Conservation (phyloP, 1,140 invertebrate species). For the Brachionus paranguensis region DNA sequence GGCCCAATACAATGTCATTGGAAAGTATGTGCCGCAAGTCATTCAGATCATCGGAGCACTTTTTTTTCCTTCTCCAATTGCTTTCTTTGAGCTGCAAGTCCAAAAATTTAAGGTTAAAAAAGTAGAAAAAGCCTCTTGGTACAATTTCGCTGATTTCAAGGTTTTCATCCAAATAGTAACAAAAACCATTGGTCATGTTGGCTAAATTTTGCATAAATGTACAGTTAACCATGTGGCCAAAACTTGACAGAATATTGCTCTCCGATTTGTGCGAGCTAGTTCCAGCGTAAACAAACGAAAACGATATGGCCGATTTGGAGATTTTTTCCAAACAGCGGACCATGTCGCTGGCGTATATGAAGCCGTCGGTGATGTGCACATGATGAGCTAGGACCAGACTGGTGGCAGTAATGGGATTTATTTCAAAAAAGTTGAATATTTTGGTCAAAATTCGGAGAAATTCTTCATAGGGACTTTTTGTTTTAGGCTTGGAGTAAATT, state of each 20-base stretch:
- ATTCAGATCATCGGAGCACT: background rate
- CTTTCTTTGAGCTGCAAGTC: background rate
- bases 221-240: constrained; percentile 28
- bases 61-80: background rate
- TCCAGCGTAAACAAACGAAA: constrained; percentile 28
- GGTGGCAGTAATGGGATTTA: background rate
- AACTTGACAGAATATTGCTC: background rate
- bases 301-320: constrained; percentile 3
- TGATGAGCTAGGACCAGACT: background rate
- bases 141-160: background rate
- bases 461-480: constrained; percentile 1
- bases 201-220: constrained; percentile 13
- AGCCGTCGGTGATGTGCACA: constrained; percentile 12
- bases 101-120: background rate
- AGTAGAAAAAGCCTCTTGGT: background rate
- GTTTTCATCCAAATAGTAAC: constrained; percentile 2
- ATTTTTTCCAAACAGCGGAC: constrained; percentile 27
- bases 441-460: background rate
- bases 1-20: background rate
- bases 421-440: constrained; percentile 18
- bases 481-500: background rate
- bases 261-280: background rate
- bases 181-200: constrained; percentile 20
- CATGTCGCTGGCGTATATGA: background rate
- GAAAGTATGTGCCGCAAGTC: background rate